Conservation (phyloP, 2,113 vertebrate species). For the Cottus gobio region DNA sequence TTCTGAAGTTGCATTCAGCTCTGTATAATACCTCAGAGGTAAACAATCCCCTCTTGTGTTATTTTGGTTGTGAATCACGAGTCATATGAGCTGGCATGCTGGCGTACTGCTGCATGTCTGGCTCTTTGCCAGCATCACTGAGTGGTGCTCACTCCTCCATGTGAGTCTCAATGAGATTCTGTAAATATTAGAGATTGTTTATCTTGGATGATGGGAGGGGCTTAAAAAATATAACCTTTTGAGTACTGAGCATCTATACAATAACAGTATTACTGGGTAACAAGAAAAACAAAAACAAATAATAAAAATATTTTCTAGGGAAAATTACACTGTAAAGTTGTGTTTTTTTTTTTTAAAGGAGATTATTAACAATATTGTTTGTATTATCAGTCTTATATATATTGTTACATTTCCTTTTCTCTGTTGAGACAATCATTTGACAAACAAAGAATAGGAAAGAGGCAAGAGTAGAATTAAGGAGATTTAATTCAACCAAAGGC, state of each 20-base stretch:
- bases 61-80: neutral
- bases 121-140: neutral
- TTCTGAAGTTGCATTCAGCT: constrained; percentile 4
- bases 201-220: neutral
- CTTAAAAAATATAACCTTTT: neutral
- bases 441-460: too few relatives aligned
- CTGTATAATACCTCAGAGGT: neutral
- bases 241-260: neutral
- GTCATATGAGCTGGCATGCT: neutral
- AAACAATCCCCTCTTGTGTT: neutral
- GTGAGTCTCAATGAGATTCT: neutral
- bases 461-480: too few relatives aligned
- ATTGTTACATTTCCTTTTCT: neutral
- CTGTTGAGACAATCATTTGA: too few relatives aligned
- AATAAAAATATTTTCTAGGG: too few relatives aligned
- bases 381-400: too few relatives aligned
- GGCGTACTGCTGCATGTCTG: neutral
- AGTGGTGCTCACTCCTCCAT: neutral
- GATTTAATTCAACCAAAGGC: too few relatives aligned
- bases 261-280: neutral
- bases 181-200: neutral
- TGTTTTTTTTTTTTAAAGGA: neutral
- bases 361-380: too few relatives aligned
- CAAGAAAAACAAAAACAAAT: too few relatives aligned
- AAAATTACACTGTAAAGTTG: too few relatives aligned